A percentile compares a stretch with the other conserved stretches of the same genome.
These are phyloP conservation scores for Nomia melanderi DNA, from an alignment of 1,140 invertebrate genomes.

Conservation along the genomic window DNA sequence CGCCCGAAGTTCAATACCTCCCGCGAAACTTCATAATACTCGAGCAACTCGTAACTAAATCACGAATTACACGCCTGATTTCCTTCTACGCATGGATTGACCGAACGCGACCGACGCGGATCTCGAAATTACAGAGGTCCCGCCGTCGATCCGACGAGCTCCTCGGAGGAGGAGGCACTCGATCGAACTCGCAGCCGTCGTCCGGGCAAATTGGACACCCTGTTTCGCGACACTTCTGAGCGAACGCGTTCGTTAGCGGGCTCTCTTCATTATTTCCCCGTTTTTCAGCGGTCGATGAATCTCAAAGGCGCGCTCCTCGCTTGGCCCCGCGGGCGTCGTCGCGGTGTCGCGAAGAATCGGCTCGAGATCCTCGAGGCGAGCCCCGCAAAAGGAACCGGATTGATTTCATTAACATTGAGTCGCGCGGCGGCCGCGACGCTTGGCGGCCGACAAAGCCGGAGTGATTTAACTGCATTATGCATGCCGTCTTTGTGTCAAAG, in stretches of 20 bases:
- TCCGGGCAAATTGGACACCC: neutral
- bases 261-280: neutral
- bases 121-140: too few relatives aligned
- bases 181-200: neutral
- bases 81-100: too few relatives aligned
- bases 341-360: neutral
- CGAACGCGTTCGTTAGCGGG: conserved; percentile 6
- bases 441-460: conserved; percentile 10
- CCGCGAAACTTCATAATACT: too few relatives aligned
- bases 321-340: too few relatives aligned
- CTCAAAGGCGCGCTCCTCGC: neutral
- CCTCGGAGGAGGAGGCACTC: too few relatives aligned
- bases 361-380: neutral
- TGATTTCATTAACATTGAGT: conserved; percentile 14
- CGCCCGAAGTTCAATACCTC: too few relatives aligned
- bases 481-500: conserved; percentile 10
- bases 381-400: conserved; percentile 6
- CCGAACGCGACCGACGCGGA: too few relatives aligned
- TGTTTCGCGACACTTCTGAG: neutral
- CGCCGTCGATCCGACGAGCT: too few relatives aligned
- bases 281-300: neutral
- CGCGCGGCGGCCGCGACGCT: neutral
- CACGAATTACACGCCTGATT: too few relatives aligned
- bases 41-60: too few relatives aligned
- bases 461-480: conserved; percentile 33